phyloP scores from a whole-genome alignment of 2,113 vertebrate genomes.

The Leucopsar rothschildi region DNA sequence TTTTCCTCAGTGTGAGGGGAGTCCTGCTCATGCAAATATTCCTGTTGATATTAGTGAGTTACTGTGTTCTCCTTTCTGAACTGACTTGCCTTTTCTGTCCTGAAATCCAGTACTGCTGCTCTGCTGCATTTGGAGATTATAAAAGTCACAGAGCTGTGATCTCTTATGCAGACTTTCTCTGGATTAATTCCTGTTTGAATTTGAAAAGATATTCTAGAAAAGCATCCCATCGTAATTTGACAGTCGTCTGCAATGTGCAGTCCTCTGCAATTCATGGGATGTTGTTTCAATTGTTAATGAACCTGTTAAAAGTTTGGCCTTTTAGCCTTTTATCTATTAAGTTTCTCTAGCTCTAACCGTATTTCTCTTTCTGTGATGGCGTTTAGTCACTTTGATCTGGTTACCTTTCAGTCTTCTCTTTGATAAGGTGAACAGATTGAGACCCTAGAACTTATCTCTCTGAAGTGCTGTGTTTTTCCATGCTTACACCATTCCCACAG shows the following conservation, averaged over 20 bases:
- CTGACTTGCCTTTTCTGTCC: not conserved
- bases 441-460: not conserved
- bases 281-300: slow-evolving; percentile 40
- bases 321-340: not conserved
- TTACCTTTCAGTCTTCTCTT: slow-evolving; percentile 19
- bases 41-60: not conserved
- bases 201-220: slow-evolving; percentile 14
- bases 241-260: not conserved
- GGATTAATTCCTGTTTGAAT: slow-evolving; percentile 44
- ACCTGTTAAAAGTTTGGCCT: not conserved
- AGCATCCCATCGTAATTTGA: not conserved
- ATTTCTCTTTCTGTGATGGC: not conserved
- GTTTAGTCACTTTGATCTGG: not conserved
- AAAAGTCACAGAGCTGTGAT: not conserved
- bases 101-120: slow-evolving; percentile 6
- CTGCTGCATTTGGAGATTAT: not conserved
- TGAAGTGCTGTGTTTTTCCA: not conserved
- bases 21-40: not conserved
- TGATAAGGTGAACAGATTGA: not conserved
- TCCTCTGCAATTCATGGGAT: not conserved
- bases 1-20: not conserved
- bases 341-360: not conserved
- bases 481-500: not conserved
- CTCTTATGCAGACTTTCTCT: not conserved
- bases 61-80: not conserved